Conservation (phyloP, 1,140 invertebrate genomes). For the Drosophila bocki region DNA sequence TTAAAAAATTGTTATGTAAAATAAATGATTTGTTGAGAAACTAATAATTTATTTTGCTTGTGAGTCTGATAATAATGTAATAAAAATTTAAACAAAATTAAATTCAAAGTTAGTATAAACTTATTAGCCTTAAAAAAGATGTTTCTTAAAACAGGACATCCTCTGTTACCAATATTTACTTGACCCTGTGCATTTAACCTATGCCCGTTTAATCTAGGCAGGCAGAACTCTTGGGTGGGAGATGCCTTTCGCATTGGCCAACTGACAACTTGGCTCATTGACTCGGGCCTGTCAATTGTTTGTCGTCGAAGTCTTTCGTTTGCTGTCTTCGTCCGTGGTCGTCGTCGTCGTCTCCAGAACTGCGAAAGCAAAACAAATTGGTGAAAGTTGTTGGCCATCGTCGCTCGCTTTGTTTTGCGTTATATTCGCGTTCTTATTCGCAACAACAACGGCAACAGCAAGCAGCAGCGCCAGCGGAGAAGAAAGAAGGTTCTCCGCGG, state of each 20-base stretch:
- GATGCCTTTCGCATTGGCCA: conserved; percentile 44
- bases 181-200: neutral
- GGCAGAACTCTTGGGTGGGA: conserved; percentile 20
- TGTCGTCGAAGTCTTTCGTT: conserved; percentile 60
- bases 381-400: conserved; percentile 83
- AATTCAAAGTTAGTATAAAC: neutral
- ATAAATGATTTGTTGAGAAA: neutral
- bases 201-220: conserved; percentile 22
- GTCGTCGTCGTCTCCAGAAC: conserved; percentile 63
- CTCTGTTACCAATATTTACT: neutral
- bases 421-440: conserved; percentile 79
- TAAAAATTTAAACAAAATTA: neutral
- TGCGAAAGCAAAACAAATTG: conserved; percentile 84
- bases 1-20: neutral
- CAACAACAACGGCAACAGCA: conserved; percentile 47
- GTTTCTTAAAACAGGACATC: neutral
- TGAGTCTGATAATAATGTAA: neutral
- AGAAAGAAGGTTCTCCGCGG: conserved; percentile 51
- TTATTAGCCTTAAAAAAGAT: neutral
- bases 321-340: conserved; percentile 33
- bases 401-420: conserved; percentile 73
- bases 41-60: neutral
- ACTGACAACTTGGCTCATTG: conserved; percentile 53
- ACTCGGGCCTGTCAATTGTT: conserved; percentile 71
- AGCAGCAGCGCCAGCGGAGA: conserved; percentile 13